These are phyloP conservation scores for Ptychoptera albimana DNA, from an alignment of 2,888 invertebrate species.

Conservation along the genomic window DNA sequence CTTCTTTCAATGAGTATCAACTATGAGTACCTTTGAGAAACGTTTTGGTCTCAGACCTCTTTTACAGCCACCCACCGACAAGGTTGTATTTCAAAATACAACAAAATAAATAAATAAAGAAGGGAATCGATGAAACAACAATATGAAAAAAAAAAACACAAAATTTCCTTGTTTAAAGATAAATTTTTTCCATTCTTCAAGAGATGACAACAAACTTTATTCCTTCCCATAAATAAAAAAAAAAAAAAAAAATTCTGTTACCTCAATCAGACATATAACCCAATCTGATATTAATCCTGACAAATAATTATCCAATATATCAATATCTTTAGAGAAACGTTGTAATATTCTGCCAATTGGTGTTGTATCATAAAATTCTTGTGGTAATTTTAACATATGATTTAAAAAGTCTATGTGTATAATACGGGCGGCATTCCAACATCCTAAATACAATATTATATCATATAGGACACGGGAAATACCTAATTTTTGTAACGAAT, in stretches of 20 bases:
- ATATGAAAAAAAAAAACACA: too few relatives aligned
- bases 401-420: constrained; percentile 32
- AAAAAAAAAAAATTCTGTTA: constrained; percentile 25
- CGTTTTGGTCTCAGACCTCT: too few relatives aligned
- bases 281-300: constrained; percentile 36
- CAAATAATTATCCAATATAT: constrained; percentile 28
- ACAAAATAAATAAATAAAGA: too few relatives aligned
- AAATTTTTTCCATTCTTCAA: too few relatives aligned
- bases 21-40: too few relatives aligned
- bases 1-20: too few relatives aligned
- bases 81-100: too few relatives aligned
- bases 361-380: constrained; percentile 44
- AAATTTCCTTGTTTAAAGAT: too few relatives aligned
- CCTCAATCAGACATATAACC: constrained; percentile 40
- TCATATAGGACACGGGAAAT: constrained; percentile 1
- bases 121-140: too few relatives aligned
- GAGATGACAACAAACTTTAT: too few relatives aligned
- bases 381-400: constrained; percentile 34
- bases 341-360: constrained; percentile 44
- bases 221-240: constrained; percentile 2
- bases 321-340: constrained; percentile 35
- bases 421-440: constrained; percentile 18
- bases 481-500: not conserved
- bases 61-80: too few relatives aligned
- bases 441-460: constrained; percentile 23